Percentiles rank a stretch among this genome's conserved stretches.
These are phyloP conservation scores for Drosophila leontia DNA, from an alignment of 1,140 invertebrate genomes.

Conservation along the genomic window DNA sequence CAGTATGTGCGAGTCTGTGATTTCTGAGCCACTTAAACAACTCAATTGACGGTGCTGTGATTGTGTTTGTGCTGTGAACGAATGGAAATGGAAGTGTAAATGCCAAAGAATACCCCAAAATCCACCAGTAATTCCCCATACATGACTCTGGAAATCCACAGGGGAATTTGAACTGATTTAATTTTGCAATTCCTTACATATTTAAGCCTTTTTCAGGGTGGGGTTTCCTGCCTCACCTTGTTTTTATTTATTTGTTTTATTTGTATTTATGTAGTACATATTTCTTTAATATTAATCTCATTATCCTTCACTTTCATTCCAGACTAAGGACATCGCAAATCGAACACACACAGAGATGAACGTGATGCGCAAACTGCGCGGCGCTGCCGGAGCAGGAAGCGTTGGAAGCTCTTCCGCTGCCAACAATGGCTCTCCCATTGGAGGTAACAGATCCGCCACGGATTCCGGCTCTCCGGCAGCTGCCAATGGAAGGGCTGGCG, in stretches of 20 bases:
- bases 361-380: conserved; percentile 93
- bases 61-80: conserved; percentile 1
- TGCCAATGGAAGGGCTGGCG: conserved; percentile 59
- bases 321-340: conserved; percentile 49
- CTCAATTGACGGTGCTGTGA: conserved; percentile 36
- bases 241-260: neutral
- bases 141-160: neutral
- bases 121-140: neutral
- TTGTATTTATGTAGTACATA: too few relatives aligned
- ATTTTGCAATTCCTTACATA: neutral
- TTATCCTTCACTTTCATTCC: neutral
- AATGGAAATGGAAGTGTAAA: conserved; percentile 3
- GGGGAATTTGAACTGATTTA: neutral
- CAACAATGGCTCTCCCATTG: conserved; percentile 23
- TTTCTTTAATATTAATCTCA: too few relatives aligned
- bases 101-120: conserved; percentile 1
- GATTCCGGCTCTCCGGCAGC: conserved; percentile 20
- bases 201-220: neutral
- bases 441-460: conserved; percentile 68
- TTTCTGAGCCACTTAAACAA: conserved; percentile 37
- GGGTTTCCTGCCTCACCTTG: too few relatives aligned
- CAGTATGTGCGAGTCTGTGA: conserved; percentile 53
- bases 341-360: conserved; percentile 87
- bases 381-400: conserved; percentile 85
- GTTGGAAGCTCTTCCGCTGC: conserved; percentile 32